Evolutionary conservation across 1,140 invertebrate genomes (phyloP).

Genomic region (Drosophila ironensis): DNA sequence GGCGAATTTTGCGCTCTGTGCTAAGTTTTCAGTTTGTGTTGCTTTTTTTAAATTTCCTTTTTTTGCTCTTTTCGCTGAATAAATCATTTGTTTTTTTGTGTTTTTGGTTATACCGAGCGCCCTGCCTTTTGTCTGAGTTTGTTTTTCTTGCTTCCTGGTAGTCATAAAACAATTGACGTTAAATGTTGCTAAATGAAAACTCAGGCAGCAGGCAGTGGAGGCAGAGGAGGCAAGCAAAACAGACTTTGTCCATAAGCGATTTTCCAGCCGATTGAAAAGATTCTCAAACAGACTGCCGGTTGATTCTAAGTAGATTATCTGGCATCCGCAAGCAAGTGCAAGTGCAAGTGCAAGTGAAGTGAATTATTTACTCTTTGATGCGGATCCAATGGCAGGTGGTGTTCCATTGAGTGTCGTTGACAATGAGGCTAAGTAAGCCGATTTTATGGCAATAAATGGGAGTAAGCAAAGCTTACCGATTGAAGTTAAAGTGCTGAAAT

Average conservation of each 20-base stretch:
- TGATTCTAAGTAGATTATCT: constrained; percentile 36
- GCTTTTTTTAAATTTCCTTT: constrained; percentile 33
- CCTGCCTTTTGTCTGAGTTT: constrained; percentile 37
- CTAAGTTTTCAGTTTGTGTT: constrained; percentile 39
- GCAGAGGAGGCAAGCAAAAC: background rate
- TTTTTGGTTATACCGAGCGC: constrained; percentile 5
- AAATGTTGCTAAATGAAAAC: constrained; percentile 67
- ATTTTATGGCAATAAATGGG: too few relatives aligned
- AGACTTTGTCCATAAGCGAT: constrained; percentile 26
- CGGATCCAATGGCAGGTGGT: constrained; percentile 2
- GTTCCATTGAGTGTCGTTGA: background rate
- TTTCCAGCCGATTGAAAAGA: constrained; percentile 41
- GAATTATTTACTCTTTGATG: constrained; percentile 21
- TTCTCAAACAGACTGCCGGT: constrained; percentile 39
- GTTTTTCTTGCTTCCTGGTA: constrained; percentile 36
- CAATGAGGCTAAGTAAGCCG: too few relatives aligned
- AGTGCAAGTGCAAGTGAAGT: constrained; percentile 21
- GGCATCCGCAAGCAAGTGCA: too few relatives aligned
- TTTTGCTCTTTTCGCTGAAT: constrained; percentile 46
- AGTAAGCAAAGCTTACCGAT: too few relatives aligned
- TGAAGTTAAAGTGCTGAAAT: too few relatives aligned
- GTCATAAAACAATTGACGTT: constrained; percentile 77
- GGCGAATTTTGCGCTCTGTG: constrained; percentile 56
- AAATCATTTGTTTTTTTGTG: constrained; percentile 44
- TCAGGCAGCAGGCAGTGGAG: background rate